These are phyloP conservation scores for Eleutherodactylus coqui DNA, from an alignment of 2,797 vertebrate species.

Conservation along the genomic window DNA sequence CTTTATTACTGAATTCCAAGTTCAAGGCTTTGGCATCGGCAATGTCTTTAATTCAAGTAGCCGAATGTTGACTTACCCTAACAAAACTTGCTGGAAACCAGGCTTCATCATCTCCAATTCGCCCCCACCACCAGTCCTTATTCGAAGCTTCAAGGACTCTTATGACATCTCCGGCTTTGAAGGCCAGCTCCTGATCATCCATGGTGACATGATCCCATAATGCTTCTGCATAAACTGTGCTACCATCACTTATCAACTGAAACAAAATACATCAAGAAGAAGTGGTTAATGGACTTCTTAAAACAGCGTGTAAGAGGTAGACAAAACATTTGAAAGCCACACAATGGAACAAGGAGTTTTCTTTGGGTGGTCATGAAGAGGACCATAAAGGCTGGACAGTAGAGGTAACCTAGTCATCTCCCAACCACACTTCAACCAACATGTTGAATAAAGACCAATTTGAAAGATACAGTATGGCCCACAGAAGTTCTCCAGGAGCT, in stretches of 20 bases:
- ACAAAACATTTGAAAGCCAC: not conserved
- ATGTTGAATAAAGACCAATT: not conserved
- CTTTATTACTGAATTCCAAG: not conserved
- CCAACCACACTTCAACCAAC: not conserved
- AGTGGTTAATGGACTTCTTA: not conserved
- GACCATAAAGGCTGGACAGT: not conserved
- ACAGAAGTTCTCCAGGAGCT: not conserved
- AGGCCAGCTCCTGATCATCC: constrained; percentile 97
- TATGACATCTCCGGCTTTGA: constrained; percentile 97
- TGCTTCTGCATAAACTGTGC: constrained; percentile 90
- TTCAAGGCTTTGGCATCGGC: no score
- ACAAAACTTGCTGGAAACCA: constrained; percentile 99
- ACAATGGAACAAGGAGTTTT: not conserved
- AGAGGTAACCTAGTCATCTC: not conserved
- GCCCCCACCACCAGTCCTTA: constrained; percentile 99
- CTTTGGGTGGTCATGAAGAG: not conserved
- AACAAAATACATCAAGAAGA: constrained; percentile 21
- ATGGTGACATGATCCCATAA: constrained; percentile 99
- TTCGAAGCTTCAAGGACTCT: constrained; percentile 91
- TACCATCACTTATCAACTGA: constrained; percentile 90
- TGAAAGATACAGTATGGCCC: not conserved
- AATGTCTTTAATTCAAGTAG: not conserved
- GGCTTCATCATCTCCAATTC: constrained; percentile 87
- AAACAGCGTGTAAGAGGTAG: not conserved
- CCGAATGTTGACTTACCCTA: constrained; percentile 78